A percentile compares a stretch with the other conserved stretches of the same genome.
Evolutionary conservation across 2,113 vertebrate species (phyloP).

Genomic region (Suricata suricatta): DNA sequence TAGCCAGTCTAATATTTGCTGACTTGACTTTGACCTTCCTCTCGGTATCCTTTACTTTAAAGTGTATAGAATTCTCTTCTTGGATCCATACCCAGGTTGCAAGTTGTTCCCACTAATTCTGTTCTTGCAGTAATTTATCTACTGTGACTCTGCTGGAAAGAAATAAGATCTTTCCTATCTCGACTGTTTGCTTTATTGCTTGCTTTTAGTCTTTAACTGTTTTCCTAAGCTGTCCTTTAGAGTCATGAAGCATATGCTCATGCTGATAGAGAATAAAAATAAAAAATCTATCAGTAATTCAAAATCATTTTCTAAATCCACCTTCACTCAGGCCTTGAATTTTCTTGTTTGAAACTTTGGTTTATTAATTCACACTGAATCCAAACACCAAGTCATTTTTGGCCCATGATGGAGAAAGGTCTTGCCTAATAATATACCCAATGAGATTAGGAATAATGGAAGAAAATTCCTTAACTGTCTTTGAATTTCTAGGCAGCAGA

Average conservation of each 20-base stretch:
- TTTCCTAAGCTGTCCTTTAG: not conserved
- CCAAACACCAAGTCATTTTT: not conserved
- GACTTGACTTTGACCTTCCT: not conserved
- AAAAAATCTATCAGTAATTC: not conserved
- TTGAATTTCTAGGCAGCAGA: not conserved
- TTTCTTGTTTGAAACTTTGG: not conserved
- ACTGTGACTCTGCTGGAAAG: not conserved
- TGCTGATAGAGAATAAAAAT: not conserved
- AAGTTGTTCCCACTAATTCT: not conserved
- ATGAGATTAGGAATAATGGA: not conserved
- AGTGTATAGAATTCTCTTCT: not conserved
- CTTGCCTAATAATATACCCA: not conserved
- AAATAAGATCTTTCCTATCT: not conserved
- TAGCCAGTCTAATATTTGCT: not conserved
- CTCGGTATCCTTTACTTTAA: not conserved
- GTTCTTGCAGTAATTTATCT: not conserved
- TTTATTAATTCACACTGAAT: constrained; percentile 37
- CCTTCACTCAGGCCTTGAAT: not conserved
- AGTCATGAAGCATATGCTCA: not conserved
- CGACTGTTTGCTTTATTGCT: not conserved
- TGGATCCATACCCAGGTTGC: not conserved
- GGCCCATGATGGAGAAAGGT: not conserved
- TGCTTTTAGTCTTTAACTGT: not conserved
- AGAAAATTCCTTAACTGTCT: not conserved
- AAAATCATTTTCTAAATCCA: not conserved